Evolutionary conservation across 1,140 invertebrate species (phyloP).

Genomic region (Nephotettix cincticeps): DNA sequence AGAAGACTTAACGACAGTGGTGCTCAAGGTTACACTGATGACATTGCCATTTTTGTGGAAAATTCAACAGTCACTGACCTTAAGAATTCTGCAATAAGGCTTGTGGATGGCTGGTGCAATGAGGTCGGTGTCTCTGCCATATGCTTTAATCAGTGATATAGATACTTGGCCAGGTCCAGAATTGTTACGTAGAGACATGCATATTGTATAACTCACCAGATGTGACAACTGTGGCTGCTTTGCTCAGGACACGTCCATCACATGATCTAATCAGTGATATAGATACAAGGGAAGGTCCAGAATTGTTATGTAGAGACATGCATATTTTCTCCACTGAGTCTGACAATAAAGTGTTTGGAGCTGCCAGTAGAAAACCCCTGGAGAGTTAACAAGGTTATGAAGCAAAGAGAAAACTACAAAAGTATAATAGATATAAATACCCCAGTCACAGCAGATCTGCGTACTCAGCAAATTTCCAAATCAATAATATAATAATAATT

Average conservation of each 20-base stretch:
- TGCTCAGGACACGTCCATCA: neutral
- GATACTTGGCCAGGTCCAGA: neutral
- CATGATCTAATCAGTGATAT: neutral
- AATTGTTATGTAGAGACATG: constrained; percentile 14
- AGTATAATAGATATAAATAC: no score
- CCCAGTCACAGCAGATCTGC: no score
- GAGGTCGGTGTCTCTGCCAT: neutral
- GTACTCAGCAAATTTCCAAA: no score
- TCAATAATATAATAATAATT: no score
- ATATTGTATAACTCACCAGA: neutral
- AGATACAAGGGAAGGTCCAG: neutral
- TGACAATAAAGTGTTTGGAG: neutral
- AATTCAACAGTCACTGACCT: neutral
- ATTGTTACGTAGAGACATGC: constrained; percentile 14
- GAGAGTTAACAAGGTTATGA: no score
- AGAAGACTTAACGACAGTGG: no score
- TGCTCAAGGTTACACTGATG: no score
- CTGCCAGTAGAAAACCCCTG: constrained; percentile 12
- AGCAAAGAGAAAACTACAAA: no score
- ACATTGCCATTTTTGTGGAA: neutral
- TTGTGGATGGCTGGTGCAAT: neutral
- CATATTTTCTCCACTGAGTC: constrained; percentile 17
- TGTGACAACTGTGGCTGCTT: neutral
- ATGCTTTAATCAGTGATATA: neutral
- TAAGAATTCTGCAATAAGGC: no score